Evolutionary conservation across 2,113 vertebrate species (phyloP).

Genomic region (Tyrannus savana): DNA sequence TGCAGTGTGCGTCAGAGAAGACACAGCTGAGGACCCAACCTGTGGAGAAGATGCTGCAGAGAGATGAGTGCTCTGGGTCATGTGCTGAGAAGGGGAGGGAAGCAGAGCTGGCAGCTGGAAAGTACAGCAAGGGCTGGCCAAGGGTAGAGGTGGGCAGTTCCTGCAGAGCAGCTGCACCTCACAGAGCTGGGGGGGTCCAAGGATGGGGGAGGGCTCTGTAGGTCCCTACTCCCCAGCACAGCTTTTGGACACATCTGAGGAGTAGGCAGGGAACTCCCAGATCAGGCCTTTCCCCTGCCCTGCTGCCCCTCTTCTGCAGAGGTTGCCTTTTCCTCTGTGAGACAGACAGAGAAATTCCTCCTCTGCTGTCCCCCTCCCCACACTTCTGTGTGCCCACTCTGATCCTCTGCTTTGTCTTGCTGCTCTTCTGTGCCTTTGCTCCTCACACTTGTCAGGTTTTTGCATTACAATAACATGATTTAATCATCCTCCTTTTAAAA

Average conservation of each 20-base stretch:
- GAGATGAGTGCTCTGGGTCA: neutral
- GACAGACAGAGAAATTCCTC: neutral
- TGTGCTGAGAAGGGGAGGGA: neutral
- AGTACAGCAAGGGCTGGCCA: accelerated
- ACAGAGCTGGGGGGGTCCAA: no score
- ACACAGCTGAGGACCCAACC: neutral
- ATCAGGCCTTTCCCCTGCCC: neutral
- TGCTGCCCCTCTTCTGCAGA: neutral
- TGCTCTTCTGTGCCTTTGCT: neutral
- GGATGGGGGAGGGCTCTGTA: no score
- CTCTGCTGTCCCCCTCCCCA: neutral
- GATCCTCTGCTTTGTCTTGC: neutral
- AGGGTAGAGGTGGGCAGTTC: neutral
- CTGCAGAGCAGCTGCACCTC: neutral
- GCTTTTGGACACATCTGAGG: neutral
- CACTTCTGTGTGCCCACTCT: neutral
- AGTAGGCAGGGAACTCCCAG: neutral
- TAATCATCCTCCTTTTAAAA: neutral
- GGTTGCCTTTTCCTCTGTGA: neutral
- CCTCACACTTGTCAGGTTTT: neutral
- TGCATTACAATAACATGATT: neutral
- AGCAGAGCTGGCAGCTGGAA: neutral
- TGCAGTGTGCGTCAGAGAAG: neutral
- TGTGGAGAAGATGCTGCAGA: neutral
- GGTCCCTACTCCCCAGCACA: neutral